These are phyloP conservation scores for Mylabris phalerata DNA, from an alignment of 1,140 invertebrate species.

Conservation along the genomic window DNA sequence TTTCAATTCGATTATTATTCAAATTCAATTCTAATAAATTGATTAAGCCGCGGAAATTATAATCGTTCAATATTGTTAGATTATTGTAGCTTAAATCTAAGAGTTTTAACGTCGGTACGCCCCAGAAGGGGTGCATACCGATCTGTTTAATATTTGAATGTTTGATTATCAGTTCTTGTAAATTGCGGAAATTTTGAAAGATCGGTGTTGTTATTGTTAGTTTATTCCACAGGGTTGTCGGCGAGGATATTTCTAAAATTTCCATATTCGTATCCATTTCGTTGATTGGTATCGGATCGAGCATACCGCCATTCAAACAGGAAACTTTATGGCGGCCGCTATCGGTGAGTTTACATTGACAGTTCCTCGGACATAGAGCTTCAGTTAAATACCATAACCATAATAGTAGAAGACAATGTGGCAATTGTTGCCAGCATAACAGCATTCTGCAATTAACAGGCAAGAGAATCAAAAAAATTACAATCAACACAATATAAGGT, in stretches of 20 bases:
- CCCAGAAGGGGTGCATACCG: slow-evolving; percentile 73
- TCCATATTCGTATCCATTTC: slow-evolving; percentile 56
- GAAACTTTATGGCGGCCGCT: slow-evolving; percentile 30
- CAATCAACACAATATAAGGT: too few species aligned
- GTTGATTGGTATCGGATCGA: slow-evolving; percentile 51
- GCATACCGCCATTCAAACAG: slow-evolving; percentile 55
- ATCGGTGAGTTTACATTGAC: slow-evolving; percentile 32
- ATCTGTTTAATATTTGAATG: slow-evolving; percentile 70
- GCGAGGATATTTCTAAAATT: slow-evolving; percentile 62
- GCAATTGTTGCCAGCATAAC: slow-evolving; percentile 31
- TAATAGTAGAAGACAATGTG: slow-evolving; percentile 33
- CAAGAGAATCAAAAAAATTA: not conserved
- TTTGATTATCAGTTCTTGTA: slow-evolving; percentile 68
- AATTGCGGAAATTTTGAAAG: slow-evolving; percentile 57
- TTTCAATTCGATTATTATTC: slow-evolving; percentile 68
- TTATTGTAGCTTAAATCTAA: slow-evolving; percentile 70
- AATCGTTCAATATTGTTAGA: slow-evolving; percentile 67
- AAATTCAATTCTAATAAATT: slow-evolving; percentile 77
- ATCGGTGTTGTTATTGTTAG: slow-evolving; percentile 66
- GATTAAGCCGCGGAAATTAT: slow-evolving; percentile 74
- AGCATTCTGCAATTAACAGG: slow-evolving; percentile 34
- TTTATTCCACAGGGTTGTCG: slow-evolving; percentile 49
- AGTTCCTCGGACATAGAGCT: slow-evolving; percentile 40
- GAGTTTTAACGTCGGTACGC: slow-evolving; percentile 57
- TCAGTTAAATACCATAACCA: slow-evolving; percentile 33